Conservation (phyloP, 2,113 vertebrate species). For the Rostratula benghalensis region DNA sequence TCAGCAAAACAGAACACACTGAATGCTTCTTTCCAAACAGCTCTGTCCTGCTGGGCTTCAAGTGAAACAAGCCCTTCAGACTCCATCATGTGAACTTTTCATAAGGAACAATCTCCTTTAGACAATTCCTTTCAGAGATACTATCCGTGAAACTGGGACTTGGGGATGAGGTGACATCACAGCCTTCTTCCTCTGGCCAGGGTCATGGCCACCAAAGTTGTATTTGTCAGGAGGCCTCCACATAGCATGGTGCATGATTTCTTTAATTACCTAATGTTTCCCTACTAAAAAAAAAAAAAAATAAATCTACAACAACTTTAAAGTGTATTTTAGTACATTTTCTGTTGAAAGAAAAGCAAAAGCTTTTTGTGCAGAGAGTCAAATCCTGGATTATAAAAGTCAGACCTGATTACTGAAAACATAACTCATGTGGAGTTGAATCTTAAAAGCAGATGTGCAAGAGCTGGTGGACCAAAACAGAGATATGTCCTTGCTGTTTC, state of each 20-base stretch:
- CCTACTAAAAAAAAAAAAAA: not conserved
- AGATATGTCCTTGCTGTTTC: not conserved
- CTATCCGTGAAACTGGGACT: slow-evolving; percentile 80
- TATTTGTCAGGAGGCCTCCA: slow-evolving; percentile 82
- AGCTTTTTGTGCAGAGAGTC: not conserved
- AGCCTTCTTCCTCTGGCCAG: slow-evolving; percentile 83
- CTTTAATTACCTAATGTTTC: slow-evolving; percentile 63
- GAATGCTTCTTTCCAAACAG: slow-evolving; percentile 95
- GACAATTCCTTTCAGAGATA: slow-evolving; percentile 89
- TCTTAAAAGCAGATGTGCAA: not conserved
- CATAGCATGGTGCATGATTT: slow-evolving; percentile 72
- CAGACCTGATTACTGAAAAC: not conserved
- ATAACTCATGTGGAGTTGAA: not conserved
- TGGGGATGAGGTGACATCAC: slow-evolving; percentile 88
- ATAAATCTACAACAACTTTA: not conserved
- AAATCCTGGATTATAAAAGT: not conserved
- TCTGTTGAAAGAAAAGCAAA: not conserved
- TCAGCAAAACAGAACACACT: slow-evolving; percentile 92
- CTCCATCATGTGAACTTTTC: slow-evolving; percentile 95
- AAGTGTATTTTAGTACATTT: not conserved
- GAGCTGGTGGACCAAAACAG: not conserved
- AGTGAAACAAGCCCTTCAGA: slow-evolving; percentile 93
- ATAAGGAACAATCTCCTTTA: slow-evolving; percentile 91
- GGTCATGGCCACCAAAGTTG: slow-evolving; percentile 89
- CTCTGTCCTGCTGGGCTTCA: slow-evolving; percentile 92